These are phyloP conservation scores for Epizoanthus stellaris DNA, from an alignment of 92 coral and sea anemone genomes.

Conservation along the genomic window DNA sequence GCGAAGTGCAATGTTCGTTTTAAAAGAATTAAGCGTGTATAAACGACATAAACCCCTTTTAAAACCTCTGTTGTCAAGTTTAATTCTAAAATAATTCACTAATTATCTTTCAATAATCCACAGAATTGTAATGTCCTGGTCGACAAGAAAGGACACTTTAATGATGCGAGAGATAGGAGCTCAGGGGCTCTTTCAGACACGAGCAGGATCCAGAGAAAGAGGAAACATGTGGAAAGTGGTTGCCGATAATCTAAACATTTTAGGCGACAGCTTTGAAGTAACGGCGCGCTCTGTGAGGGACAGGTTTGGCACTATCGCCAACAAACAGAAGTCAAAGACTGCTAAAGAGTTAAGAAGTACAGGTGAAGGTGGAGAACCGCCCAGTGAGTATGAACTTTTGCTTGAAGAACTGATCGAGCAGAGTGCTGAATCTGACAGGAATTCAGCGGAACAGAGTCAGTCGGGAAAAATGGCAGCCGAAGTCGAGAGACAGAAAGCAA, in stretches of 20 bases:
- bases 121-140: conserved; percentile 48
- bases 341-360: conserved; percentile 23
- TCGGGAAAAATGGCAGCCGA: not conserved
- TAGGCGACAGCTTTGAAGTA: conserved; percentile 25
- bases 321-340: conserved; percentile 37
- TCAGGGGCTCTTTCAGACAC: conserved; percentile 22
- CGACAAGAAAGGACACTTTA: conserved; percentile 10
- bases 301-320: not conserved
- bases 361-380: conserved; percentile 35
- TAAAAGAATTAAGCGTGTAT: too few relatives aligned
- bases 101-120: not conserved
- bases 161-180: conserved; percentile 37
- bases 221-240: conserved; percentile 39
- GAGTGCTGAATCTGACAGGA: conserved; percentile 32
- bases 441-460: conserved; percentile 1
- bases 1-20: too few relatives aligned
- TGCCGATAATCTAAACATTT: conserved; percentile 27
- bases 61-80: too few relatives aligned
- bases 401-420: conserved; percentile 25
- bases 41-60: too few relatives aligned
- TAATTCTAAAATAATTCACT: too few relatives aligned
- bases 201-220: conserved; percentile 26
- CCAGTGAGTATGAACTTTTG: conserved; percentile 24
- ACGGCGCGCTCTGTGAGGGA: conserved; percentile 13
- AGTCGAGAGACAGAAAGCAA: conserved; percentile 17